Evolutionary conservation across 2,113 vertebrate genomes (phyloP).

Genomic region (Psammodynastes pulverulentus): DNA sequence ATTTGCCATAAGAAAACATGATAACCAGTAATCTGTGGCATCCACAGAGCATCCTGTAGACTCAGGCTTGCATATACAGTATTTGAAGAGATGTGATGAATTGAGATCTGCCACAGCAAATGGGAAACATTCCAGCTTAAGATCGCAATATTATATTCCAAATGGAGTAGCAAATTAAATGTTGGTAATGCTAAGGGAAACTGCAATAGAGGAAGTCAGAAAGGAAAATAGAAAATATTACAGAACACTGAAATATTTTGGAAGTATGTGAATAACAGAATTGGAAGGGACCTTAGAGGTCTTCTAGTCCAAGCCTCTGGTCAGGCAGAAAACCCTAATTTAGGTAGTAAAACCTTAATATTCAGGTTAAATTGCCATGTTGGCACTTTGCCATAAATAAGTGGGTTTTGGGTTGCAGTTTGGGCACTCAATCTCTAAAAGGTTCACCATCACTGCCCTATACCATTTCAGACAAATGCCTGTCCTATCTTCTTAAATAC

Average conservation of each 20-base stretch:
- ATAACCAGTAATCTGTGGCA: not conserved
- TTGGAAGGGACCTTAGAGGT: too few relatives aligned
- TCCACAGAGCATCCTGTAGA: not conserved
- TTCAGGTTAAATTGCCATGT: too few relatives aligned
- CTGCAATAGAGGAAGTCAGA: not conserved
- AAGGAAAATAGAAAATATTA: not conserved
- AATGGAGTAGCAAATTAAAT: slow-evolving; percentile 25
- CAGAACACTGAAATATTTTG: not conserved
- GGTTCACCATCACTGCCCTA: too few relatives aligned
- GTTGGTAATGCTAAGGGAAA: not conserved
- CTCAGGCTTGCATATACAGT: not conserved
- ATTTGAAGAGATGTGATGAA: slow-evolving; percentile 33
- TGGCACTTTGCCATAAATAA: too few relatives aligned
- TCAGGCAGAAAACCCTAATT: too few relatives aligned
- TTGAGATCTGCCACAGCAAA: slow-evolving; percentile 35
- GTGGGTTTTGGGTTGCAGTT: too few relatives aligned
- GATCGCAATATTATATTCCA: slow-evolving; percentile 27
- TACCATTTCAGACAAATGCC: too few relatives aligned
- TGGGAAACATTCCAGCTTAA: slow-evolving; percentile 11
- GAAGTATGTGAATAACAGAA: not conserved
- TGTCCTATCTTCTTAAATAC: too few relatives aligned
- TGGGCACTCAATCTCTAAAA: too few relatives aligned
- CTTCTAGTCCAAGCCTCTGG: too few relatives aligned
- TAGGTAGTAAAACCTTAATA: too few relatives aligned
- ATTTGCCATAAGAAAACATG: not conserved